A percentile compares a stretch with the other conserved stretches of the same genome.
Conservation (phyloP, 2,113 vertebrate genomes). For the Cardinalis cardinalis region DNA sequence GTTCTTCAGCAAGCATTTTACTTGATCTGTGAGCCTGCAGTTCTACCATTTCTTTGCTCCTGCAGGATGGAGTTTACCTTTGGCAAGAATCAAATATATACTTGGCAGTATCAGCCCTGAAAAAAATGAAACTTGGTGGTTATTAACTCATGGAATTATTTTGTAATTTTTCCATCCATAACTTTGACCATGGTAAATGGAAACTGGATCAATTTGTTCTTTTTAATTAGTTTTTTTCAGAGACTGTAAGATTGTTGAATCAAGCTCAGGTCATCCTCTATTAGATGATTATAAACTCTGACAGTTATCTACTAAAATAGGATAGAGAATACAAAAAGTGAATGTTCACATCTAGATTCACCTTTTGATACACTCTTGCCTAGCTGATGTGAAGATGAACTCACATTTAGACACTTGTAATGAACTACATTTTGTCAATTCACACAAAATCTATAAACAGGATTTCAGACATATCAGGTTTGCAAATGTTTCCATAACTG, state of each 20-base stretch:
- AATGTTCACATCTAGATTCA: background rate
- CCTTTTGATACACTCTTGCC: background rate
- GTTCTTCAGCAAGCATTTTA: background rate
- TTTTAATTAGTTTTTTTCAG: background rate
- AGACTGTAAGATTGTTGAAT: background rate
- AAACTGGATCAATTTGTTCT: background rate
- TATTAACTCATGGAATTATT: background rate
- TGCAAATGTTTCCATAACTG: background rate
- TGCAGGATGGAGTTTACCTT: background rate
- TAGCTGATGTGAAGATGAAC: background rate
- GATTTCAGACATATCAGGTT: background rate
- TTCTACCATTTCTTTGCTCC: background rate
- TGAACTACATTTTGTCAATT: background rate
- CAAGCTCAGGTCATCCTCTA: background rate
- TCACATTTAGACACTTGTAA: background rate
- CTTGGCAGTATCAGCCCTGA: background rate
- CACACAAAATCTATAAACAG: background rate
- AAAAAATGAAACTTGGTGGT: background rate
- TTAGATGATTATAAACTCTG: background rate
- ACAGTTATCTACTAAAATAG: background rate
- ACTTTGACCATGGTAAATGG: background rate
- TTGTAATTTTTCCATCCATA: background rate
- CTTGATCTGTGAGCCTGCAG: background rate
- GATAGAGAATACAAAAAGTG: background rate
- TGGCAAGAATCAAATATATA: background rate